A percentile compares a stretch with the other conserved stretches of the same genome.
These are phyloP conservation scores for Picus viridis DNA, from an alignment of 2,797 vertebrate species.

Conservation along the genomic window DNA sequence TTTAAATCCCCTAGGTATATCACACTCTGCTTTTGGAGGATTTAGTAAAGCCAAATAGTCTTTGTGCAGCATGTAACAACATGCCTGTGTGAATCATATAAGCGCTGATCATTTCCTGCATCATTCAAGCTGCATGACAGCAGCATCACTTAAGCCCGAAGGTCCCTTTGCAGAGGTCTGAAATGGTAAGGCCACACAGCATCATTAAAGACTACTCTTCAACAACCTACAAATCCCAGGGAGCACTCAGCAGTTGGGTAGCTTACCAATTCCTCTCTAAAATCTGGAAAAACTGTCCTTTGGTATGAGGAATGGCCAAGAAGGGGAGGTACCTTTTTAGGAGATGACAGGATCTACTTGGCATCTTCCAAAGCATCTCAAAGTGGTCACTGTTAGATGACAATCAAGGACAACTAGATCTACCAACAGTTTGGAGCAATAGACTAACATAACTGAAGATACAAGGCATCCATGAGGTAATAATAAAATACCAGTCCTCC, in stretches of 20 bases:
- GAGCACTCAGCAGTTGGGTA: fast-evolving
- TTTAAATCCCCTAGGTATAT: not conserved
- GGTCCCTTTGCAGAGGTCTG: not conserved
- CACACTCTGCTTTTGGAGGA: not conserved
- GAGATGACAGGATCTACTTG: not conserved
- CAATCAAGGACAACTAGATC: not conserved
- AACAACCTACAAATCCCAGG: not conserved
- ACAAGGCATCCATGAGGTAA: not conserved
- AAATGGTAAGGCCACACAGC: fast-evolving
- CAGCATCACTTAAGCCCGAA: not conserved
- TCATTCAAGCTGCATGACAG: not conserved
- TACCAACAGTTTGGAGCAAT: not conserved
- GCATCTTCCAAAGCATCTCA: not conserved
- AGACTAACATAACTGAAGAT: not conserved
- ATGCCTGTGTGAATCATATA: not conserved
- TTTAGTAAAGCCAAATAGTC: not conserved
- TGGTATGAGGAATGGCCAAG: not conserved
- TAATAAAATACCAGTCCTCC: not conserved
- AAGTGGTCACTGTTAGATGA: not conserved
- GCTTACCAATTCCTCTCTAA: not conserved
- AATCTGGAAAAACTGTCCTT: not conserved
- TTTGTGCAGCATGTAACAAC: not conserved
- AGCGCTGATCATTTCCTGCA: not conserved
- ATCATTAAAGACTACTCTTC: not conserved
- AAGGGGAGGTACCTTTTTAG: not conserved